A percentile compares a stretch with the other conserved stretches of the same genome.
Evolutionary conservation across 2,888 invertebrate genomes (phyloP).

Genomic region (Drosophila histrio): DNA sequence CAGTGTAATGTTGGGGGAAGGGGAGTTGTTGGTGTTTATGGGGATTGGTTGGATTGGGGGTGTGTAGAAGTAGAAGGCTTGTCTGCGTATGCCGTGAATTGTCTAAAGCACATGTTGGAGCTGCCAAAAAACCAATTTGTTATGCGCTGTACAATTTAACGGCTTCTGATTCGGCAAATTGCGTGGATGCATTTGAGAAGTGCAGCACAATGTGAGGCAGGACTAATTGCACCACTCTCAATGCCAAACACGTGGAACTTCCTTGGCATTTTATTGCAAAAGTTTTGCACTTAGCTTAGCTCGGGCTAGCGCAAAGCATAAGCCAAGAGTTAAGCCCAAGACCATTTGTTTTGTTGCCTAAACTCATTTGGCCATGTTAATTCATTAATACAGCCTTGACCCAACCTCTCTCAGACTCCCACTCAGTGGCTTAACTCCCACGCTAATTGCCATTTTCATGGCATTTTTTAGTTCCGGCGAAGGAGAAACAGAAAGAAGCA

Average conservation of each 20-base stretch:
- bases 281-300: constrained; percentile 49
- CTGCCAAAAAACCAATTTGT: constrained; percentile 72
- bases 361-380: constrained; percentile 78
- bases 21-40: not conserved
- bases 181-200: constrained; percentile 49
- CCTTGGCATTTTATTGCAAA: constrained; percentile 59
- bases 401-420: constrained; percentile 14
- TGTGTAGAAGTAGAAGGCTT: constrained; percentile 27
- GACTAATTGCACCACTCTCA: constrained; percentile 57
- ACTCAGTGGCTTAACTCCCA: constrained; percentile 42
- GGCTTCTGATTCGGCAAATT: constrained; percentile 74
- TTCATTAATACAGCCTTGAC: constrained; percentile 73
- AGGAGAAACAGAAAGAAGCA: not conserved
- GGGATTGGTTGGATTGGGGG: not conserved
- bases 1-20: not conserved
- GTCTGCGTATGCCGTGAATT: constrained; percentile 50
- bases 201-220: constrained; percentile 24
- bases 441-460: constrained; percentile 74
- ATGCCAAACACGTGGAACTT: constrained; percentile 69
- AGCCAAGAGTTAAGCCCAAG: constrained; percentile 39
- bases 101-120: constrained; percentile 61
- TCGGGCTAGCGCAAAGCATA: constrained; percentile 10
- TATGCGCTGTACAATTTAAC: constrained; percentile 73
- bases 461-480: constrained; percentile 51
- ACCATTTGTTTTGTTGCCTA: constrained; percentile 67